Conservation (phyloP, 2,888 invertebrate species). For the Drosophila silvestris region DNA sequence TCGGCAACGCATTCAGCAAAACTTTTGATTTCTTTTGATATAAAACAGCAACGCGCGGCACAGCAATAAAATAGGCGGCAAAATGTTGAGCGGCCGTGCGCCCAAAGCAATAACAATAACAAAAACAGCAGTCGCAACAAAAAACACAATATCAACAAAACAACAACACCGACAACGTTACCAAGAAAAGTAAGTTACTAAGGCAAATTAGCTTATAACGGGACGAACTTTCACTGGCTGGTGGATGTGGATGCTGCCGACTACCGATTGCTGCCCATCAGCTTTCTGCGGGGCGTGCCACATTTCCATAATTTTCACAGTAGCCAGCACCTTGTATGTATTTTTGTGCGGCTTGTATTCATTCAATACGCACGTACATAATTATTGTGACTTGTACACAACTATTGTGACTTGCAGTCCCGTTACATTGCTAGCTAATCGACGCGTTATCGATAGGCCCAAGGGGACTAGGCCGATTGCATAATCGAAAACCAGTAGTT, state of each 20-base stretch:
- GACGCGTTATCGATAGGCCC: slow-evolving; percentile 39
- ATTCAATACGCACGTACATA: background rate
- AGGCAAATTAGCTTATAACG: slow-evolving; percentile 77
- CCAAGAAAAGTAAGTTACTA: slow-evolving; percentile 74
- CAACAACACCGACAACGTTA: slow-evolving; percentile 34
- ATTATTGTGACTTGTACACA: slow-evolving; percentile 7
- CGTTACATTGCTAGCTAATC: slow-evolving; percentile 23
- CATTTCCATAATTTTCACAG: slow-evolving; percentile 52
- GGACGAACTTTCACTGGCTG: slow-evolving; percentile 74
- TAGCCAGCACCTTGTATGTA: slow-evolving; percentile 17
- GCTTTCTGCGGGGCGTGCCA: slow-evolving; percentile 47
- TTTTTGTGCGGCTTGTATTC: background rate
- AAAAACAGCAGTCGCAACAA: slow-evolving; percentile 18
- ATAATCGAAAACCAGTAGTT: slow-evolving; percentile 26
- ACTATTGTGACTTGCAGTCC: slow-evolving; percentile 18
- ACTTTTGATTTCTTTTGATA: slow-evolving; percentile 75
- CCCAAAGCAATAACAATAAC: slow-evolving; percentile 46
- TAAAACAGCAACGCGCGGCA: slow-evolving; percentile 12
- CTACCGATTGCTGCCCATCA: slow-evolving; percentile 21
- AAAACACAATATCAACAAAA: slow-evolving; percentile 19
- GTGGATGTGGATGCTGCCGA: slow-evolving; percentile 37
- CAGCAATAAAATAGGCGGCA: slow-evolving; percentile 49
- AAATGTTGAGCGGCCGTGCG: slow-evolving; percentile 49
- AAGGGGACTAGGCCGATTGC: slow-evolving; percentile 1
- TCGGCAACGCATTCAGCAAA: slow-evolving; percentile 42